Conservation (phyloP, 2,888 invertebrate genomes). For the Dyspetes luteomarginatus region DNA sequence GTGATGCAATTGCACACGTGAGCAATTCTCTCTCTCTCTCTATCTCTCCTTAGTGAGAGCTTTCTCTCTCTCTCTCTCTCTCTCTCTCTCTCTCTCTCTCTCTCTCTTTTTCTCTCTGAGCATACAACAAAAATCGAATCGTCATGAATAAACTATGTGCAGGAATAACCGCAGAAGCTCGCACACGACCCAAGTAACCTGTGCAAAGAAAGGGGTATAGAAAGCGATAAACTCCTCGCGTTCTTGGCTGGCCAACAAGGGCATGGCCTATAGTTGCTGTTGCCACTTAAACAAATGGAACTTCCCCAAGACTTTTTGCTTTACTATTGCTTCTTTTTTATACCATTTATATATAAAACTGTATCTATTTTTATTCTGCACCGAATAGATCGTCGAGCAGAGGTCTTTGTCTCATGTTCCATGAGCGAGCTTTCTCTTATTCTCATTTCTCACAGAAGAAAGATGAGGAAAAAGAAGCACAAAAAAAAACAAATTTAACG, state of each 20-base stretch:
- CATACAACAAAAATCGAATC: conserved; percentile 62
- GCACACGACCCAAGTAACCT: conserved; percentile 27
- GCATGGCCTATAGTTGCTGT: conserved; percentile 45
- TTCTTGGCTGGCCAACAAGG: conserved; percentile 49
- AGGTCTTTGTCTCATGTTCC: conserved; percentile 60
- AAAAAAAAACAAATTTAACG: background rate
- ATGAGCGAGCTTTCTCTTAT: conserved; percentile 44
- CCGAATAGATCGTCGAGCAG: conserved; percentile 42
- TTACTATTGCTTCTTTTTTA: conserved; percentile 21
- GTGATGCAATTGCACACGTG: background rate
- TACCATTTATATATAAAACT: background rate
- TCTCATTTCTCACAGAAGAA: conserved; percentile 25
- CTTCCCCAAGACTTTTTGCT: conserved; percentile 21
- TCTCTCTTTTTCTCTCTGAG: no score
- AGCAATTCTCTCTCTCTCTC: background rate
- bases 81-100: no score
- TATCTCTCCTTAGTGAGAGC: no score
- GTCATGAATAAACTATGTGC: conserved; percentile 62
- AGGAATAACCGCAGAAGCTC: conserved; percentile 54
- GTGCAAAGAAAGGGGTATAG: conserved; percentile 22
- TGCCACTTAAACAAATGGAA: conserved; percentile 67
- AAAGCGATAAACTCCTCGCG: conserved; percentile 32
- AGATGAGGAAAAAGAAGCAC: conserved; percentile 35
- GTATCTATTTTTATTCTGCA: conserved; percentile 61
- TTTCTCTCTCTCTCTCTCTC: background rate